These are phyloP conservation scores for Crotalus helleri DNA, from an alignment of 2,113 vertebrate species.

Conservation along the genomic window DNA sequence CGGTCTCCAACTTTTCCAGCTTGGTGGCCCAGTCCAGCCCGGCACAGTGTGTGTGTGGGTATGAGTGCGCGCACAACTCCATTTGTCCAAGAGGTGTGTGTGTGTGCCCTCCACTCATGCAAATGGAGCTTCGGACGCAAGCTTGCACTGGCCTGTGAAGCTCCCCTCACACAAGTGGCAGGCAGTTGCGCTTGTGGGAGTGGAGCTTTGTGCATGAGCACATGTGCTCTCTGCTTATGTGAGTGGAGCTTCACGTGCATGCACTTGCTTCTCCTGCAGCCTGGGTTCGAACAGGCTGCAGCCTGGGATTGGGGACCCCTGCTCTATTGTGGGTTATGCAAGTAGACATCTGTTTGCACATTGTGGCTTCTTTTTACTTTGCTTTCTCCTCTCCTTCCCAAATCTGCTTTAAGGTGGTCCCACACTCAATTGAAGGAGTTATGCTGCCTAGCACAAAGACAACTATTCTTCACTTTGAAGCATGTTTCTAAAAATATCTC, in stretches of 20 bases:
- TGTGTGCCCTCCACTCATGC: too few species aligned
- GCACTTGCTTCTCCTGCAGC: background rate
- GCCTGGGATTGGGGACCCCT: background rate
- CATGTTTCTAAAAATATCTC: background rate
- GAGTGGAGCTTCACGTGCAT: background rate
- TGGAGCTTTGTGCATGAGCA: background rate
- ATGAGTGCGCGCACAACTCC: background rate
- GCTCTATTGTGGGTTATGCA: background rate
- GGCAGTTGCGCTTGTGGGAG: too few species aligned
- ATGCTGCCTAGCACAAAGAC: background rate
- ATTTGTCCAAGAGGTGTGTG: background rate
- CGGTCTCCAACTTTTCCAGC: background rate
- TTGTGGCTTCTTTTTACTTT: background rate
- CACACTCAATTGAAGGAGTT: background rate
- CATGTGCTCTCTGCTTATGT: background rate
- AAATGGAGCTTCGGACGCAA: too few species aligned
- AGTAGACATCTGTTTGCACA: background rate
- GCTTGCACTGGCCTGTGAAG: too few species aligned
- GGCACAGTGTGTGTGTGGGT: fast-evolving
- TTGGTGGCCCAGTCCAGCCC: background rate
- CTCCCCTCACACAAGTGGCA: too few species aligned
- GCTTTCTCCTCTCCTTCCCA: background rate
- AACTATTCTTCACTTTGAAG: background rate
- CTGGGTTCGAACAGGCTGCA: background rate
- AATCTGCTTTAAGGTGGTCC: background rate